Percentiles rank a stretch among this genome's conserved stretches.
Evolutionary conservation across 2,888 invertebrate species (phyloP).

Genomic region (Ariolimax columbianus): DNA sequence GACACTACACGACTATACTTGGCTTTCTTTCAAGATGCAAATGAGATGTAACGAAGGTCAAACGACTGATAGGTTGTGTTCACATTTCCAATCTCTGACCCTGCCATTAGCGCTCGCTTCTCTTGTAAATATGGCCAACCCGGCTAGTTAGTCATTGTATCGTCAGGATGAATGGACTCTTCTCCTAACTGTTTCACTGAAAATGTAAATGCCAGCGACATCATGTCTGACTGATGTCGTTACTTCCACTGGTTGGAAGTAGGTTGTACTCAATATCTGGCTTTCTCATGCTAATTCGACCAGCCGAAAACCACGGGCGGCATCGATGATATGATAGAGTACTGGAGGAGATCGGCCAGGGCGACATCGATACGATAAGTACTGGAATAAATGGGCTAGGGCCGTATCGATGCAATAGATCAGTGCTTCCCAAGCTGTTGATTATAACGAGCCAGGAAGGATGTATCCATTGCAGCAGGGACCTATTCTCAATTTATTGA

Average conservation of each 20-base stretch:
- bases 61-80: background rate
- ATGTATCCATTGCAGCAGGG: too few relatives aligned
- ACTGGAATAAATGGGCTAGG: too few relatives aligned
- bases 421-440: too few relatives aligned
- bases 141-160: background rate
- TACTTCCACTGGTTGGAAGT: background rate
- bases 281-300: background rate
- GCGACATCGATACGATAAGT: too few relatives aligned
- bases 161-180: background rate
- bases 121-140: background rate
- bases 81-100: background rate
- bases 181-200: background rate
- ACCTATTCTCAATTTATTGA: too few relatives aligned
- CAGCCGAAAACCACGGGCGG: background rate
- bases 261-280: background rate
- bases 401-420: too few relatives aligned
- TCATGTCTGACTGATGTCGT: background rate
- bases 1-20: too few relatives aligned
- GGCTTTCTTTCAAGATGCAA: background rate
- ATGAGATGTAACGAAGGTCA: background rate
- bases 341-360: background rate
- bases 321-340: background rate
- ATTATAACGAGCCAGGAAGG: too few relatives aligned
- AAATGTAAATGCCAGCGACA: constrained; percentile 5
- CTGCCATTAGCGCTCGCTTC: background rate